Base-by-base conservation (phyloP, 2,888 invertebrate genomes). In the Apoda limacodes region DNA sequence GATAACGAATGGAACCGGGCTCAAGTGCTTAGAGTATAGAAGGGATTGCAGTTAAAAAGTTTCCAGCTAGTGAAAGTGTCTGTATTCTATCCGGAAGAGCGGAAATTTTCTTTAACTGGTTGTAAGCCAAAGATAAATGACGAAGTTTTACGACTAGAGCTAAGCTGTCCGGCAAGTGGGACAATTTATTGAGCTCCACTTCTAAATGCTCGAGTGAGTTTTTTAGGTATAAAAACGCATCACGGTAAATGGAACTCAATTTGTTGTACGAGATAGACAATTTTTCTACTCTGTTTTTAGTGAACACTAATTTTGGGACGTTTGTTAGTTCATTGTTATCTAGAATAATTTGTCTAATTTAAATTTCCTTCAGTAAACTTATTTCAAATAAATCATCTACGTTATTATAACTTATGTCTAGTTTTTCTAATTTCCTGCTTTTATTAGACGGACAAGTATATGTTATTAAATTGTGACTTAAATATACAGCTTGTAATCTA, bases 401-500 rank as follows among this genome's bases (percentile, higher is more conserved):
- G 45, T 88, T 85, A 57, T 93, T 93, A 57, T 89, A 88, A 9
- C 90, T 88, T 30, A 93, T 67, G 59, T 93, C 93, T 10, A 93
- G 76, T 40, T 88, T 88, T 46, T 92, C 91, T 25, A 93, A 55
- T 45, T 84, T 85, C n/a, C n/a, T n/a, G n/a, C n/a, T 75, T 47
- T 83, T 82, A 45, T 84, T 83, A 47, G 50, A 75, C 30, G 61
- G 51, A 52, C 71, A 72, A 38, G 60, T 59, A 28, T 60, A 67
- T 19, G 55, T 57, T 37, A 81, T 65, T 43, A 69, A 67, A 53
- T 82, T 81, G 43, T 80, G 75, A 34, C 89, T 78, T 35, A 90
- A 68, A 62, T 89, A 88, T 30, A 91, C 65, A 82, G 88, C 86
- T 46, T 87, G 86, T 52, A 92, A 70, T 45, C 85, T 84, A 48